Base-by-base conservation (phyloP, 2,888 invertebrate species). In the Pollenia griseotomentosa region DNA sequence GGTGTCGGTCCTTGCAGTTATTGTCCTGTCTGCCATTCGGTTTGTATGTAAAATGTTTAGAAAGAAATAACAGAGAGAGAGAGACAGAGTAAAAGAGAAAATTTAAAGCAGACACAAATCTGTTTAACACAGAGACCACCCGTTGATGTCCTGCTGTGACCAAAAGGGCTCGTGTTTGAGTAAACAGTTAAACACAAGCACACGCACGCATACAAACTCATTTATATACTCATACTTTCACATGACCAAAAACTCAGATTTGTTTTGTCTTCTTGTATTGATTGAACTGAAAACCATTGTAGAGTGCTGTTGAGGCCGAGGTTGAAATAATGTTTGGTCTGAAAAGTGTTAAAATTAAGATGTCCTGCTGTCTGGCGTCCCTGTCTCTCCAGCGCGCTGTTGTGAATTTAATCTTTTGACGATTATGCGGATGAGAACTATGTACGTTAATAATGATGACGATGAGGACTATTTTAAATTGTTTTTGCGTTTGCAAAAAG, bases 321-420 rank as follows among this genome's bases (percentile, higher is more conserved):
- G 65, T 73, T 44, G 70, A 61, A 77, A 63, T 48, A 70, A 79
- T 74, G 59, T 80, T 83, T 86, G 86, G 70, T 74, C 78, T 79
- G 51, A 55, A 83, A 73, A 87, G 87, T 87, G 81, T 87, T 78
- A 83, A 78, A 88, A 88, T 86, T 86, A 79, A 88, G 81, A 88
- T 86, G 65, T 88, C 88, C 88, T 86, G 88, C 88, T 86, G 88
- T 71, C 78, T 87, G 75, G 46, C 79, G 19, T 55, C 8, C n/a
- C 46, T 80, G 48, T 61, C 4, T 55, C 6, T 16, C 14, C 44
- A 9, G 42, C 53, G 19, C 73, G 75, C 51, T 73, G 55, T 70
- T 70, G 66, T 78, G 23, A 75, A 44, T 75, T 79, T 79, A 73
- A 74, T 79, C 73, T 79, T 59, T 46, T 66, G 42, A 84, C 16